Evolutionary conservation across 2,888 invertebrate genomes (phyloP).

Genomic region (Griposia aprilina): DNA sequence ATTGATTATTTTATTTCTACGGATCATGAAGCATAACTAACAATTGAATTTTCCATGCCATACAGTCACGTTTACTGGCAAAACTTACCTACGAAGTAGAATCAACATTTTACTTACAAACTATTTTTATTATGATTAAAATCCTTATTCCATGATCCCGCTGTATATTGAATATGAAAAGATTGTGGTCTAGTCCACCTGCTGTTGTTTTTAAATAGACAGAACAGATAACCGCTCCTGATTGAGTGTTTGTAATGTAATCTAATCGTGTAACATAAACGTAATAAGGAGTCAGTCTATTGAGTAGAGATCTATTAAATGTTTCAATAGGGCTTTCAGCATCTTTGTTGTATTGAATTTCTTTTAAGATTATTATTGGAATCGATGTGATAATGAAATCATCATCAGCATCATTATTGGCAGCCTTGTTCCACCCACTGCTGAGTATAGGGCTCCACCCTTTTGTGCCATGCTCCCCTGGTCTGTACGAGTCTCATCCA

Average conservation of each 20-base stretch:
- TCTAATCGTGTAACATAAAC: conserved; percentile 19
- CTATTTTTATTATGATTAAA: background rate
- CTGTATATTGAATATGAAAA: conserved; percentile 1
- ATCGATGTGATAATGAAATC: background rate
- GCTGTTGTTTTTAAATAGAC: conserved; percentile 24
- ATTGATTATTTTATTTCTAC: conserved; percentile 3
- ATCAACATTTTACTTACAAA: conserved; percentile 7
- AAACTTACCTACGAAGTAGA: background rate
- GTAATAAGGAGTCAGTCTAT: background rate
- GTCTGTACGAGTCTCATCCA: no score
- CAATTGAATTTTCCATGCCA: background rate
- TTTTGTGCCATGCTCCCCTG: no score
- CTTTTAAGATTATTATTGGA: background rate
- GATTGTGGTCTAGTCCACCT: conserved; percentile 13
- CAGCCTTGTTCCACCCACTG: no score
- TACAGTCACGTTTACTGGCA: background rate
- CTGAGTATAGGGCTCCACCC: no score
- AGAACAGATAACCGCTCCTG: background rate
- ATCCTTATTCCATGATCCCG: background rate
- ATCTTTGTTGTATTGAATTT: background rate
- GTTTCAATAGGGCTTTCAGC: conserved; percentile 14
- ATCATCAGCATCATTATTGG: no score
- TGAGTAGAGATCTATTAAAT: conserved; percentile 4
- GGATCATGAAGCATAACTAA: conserved; percentile 17
- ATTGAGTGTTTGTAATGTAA: conserved; percentile 28